Evolutionary conservation across 2,113 vertebrate genomes (phyloP).

Genomic region (Epinephelus moara): DNA sequence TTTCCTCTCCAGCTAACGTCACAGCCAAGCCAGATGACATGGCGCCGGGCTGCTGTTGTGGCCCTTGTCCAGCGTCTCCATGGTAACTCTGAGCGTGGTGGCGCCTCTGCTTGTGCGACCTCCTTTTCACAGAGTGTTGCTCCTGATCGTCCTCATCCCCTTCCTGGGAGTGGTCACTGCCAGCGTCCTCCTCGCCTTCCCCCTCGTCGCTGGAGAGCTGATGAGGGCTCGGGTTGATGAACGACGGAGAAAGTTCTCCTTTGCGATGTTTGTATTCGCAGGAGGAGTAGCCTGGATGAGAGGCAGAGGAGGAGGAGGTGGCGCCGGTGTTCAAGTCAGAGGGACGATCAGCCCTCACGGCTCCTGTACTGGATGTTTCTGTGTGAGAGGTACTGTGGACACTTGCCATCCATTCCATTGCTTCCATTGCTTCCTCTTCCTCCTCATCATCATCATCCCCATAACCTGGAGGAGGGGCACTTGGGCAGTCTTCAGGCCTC

Average conservation of each 20-base stretch:
- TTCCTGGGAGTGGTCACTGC: conserved; percentile 74
- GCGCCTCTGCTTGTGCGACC: conserved; percentile 88
- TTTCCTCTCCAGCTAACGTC: conserved; percentile 89
- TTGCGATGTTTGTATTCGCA: conserved; percentile 87
- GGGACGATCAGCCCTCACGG: conserved; percentile 79
- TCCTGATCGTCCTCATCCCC: conserved; percentile 78
- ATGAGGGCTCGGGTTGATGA: conserved; percentile 93
- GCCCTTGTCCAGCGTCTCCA: conserved; percentile 66
- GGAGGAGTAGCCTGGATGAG: conserved; percentile 79
- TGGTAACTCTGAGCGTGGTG: conserved; percentile 82
- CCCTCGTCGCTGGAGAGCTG: conserved; percentile 89
- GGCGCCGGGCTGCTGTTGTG: conserved; percentile 60
- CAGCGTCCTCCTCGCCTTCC: conserved; percentile 83
- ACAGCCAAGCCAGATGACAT: conserved; percentile 71
- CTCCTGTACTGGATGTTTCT: conserved; percentile 63
- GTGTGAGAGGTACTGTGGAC: conserved; percentile 74
- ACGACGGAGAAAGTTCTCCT: conserved; percentile 94
- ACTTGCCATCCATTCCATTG: conserved; percentile 74
- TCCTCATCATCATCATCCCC: conserved; percentile 68
- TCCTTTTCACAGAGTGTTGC: conserved; percentile 86
- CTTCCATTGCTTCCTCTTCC: conserved; percentile 58
- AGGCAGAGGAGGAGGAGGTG: conserved; percentile 69
- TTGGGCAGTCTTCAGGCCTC: conserved; percentile 72
- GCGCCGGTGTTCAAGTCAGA: conserved; percentile 82
- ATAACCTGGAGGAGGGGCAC: conserved; percentile 68